Percentiles rank a stretch among this genome's conserved stretches.
These are phyloP conservation scores for Bovichtus diacanthus DNA, from an alignment of 2,797 vertebrate species.

Conservation along the genomic window DNA sequence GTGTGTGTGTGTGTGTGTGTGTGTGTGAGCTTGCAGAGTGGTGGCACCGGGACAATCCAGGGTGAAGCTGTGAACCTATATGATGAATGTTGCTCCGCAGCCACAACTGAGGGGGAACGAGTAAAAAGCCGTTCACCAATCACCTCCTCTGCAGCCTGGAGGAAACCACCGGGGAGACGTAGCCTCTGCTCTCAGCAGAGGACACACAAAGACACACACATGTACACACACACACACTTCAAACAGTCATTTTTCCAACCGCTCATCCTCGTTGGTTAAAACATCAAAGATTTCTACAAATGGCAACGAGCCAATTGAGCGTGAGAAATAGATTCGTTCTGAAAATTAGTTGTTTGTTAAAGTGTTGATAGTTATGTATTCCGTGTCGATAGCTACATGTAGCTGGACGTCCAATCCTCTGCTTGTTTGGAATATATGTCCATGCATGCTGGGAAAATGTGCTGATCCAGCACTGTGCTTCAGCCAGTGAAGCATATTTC, in stretches of 20 bases:
- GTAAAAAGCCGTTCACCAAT: constrained; percentile 62
- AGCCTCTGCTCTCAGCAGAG: constrained; percentile 21
- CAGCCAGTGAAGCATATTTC: constrained; percentile 26
- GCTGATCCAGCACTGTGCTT: constrained; percentile 40
- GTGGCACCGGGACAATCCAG: constrained; percentile 30
- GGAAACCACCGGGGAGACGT: constrained; percentile 51
- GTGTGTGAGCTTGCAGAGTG: constrained; percentile 8
- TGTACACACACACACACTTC: not conserved
- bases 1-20: not conserved
- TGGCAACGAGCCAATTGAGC: not conserved
- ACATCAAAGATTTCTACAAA: constrained; percentile 1
- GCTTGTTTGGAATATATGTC: constrained; percentile 19
- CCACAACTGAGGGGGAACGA: constrained; percentile 44
- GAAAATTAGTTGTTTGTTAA: not conserved
- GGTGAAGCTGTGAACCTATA: constrained; percentile 44
- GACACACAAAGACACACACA: constrained; percentile 56
- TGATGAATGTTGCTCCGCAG: constrained; percentile 67
- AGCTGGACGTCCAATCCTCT: constrained; percentile 36
- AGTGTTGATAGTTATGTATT: constrained; percentile 27
- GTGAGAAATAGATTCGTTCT: not conserved
- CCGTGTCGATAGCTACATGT: constrained; percentile 8
- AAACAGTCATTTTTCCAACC: not conserved
- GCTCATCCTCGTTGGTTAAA: not conserved
- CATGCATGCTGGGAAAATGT: constrained; percentile 30
- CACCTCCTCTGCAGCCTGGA: constrained; percentile 50